phyloP scores from a whole-genome alignment of 2,113 vertebrate genomes.

The Phalacrocorax pelagicus region DNA sequence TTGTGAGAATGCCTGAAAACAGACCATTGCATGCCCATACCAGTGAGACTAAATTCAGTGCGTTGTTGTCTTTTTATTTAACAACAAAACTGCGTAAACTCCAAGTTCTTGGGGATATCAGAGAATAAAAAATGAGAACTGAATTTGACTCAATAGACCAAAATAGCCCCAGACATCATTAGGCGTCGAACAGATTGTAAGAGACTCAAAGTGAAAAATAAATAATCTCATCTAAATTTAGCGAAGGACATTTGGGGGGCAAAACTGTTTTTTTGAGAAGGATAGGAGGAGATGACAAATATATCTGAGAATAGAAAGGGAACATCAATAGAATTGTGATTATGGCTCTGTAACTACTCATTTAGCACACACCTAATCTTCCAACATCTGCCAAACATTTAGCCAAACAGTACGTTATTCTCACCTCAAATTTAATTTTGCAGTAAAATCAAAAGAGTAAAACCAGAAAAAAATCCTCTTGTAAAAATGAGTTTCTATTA shows the following conservation, averaged over 20 bases:
- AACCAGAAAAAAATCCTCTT: not conserved
- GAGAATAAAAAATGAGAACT: not conserved
- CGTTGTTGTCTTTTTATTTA: not conserved
- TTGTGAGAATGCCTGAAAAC: not conserved
- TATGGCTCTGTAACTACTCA: not conserved
- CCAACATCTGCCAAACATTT: not conserved
- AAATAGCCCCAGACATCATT: conserved; percentile 24
- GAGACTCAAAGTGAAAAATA: conserved; percentile 18
- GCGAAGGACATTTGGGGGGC: not conserved
- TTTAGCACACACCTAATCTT: not conserved
- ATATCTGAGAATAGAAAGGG: not conserved
- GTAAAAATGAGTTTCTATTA: not conserved
- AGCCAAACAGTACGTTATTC: not conserved
- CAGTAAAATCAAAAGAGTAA: not conserved
- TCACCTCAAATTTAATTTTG: not conserved
- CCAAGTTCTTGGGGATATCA: not conserved
- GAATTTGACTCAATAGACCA: conserved; percentile 9
- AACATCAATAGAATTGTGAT: not conserved
- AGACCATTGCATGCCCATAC: not conserved
- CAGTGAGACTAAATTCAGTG: not conserved
- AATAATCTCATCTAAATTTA: conserved; percentile 27
- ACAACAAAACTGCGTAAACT: not conserved
- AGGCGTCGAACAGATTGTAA: not conserved
- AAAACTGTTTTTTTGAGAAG: not conserved
- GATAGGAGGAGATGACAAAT: not conserved